A percentile compares a stretch with the other conserved stretches of the same genome.
Evolutionary conservation across 2,888 invertebrate genomes (phyloP).

Genomic region (Leptinotarsa rubiginosa): DNA sequence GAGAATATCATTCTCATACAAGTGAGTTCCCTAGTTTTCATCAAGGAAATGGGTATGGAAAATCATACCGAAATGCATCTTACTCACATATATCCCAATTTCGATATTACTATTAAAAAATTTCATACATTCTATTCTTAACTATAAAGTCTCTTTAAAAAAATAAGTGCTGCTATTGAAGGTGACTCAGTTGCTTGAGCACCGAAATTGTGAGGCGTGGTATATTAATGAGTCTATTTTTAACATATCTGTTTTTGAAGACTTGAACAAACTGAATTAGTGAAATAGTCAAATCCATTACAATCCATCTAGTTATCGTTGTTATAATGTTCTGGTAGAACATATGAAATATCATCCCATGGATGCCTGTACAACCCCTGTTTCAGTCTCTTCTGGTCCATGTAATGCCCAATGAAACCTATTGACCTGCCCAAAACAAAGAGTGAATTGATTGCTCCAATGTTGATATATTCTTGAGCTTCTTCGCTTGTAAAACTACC

Average conservation of each 20-base stretch:
- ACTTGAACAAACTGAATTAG: slow-evolving; percentile 6
- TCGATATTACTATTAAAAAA: neutral
- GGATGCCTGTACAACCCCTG: slow-evolving; percentile 99
- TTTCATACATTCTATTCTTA: neutral
- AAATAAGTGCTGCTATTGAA: slow-evolving; percentile 9
- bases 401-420: slow-evolving; percentile 98
- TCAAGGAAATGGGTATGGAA: slow-evolving; percentile 19
- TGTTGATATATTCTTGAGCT: slow-evolving; percentile 96
- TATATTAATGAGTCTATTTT: neutral
- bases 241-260: neutral
- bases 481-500: slow-evolving; percentile 97
- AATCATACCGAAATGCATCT: slow-evolving; percentile 18
- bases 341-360: slow-evolving; percentile 98
- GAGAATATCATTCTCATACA: slow-evolving; percentile 23
- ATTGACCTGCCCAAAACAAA: slow-evolving; percentile 98
- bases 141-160: neutral
- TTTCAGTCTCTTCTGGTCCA: slow-evolving; percentile 98
- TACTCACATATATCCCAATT: slow-evolving; percentile 9
- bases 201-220: neutral
- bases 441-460: slow-evolving; percentile 97
- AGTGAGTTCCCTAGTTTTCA: slow-evolving; percentile 4
- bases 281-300: slow-evolving; percentile 11
- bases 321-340: slow-evolving; percentile 80
- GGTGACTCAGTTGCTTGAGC: neutral
- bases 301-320: slow-evolving; percentile 50